These are phyloP conservation scores for Epinotia bilunana DNA, from an alignment of 2,888 invertebrate genomes.

Conservation along the genomic window DNA sequence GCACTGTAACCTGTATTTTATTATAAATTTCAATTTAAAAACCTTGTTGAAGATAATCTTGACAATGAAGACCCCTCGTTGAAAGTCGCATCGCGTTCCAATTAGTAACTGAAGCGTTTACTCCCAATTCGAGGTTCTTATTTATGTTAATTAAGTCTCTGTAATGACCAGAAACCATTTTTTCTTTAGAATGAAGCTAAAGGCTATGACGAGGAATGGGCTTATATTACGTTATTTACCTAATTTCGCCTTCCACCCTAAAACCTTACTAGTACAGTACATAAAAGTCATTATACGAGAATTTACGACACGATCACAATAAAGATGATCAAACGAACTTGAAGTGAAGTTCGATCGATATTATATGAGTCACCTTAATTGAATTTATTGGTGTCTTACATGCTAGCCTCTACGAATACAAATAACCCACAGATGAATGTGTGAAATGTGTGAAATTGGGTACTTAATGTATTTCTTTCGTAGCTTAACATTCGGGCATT, in stretches of 20 bases:
- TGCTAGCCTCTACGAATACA: background rate
- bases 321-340: too few species aligned
- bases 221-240: background rate
- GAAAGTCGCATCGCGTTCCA: constrained; percentile 7
- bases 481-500: background rate
- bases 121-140: constrained; percentile 8
- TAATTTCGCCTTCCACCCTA: too few species aligned
- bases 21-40: too few species aligned
- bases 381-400: background rate
- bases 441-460: background rate
- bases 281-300: too few species aligned
- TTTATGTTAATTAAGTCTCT: constrained; percentile 17
- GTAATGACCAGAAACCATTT: background rate
- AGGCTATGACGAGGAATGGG: background rate
- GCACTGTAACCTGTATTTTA: too few species aligned
- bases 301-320: too few species aligned
- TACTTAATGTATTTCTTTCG: background rate
- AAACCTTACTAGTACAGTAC: too few species aligned
- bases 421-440: background rate
- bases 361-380: too few species aligned
- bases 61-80: too few species aligned
- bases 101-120: constrained; percentile 16
- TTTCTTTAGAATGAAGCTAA: background rate
- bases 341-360: too few species aligned
- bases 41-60: too few species aligned